phyloP scores from a whole-genome alignment of 2,888 invertebrate species.

The Augiades crinisus region DNA sequence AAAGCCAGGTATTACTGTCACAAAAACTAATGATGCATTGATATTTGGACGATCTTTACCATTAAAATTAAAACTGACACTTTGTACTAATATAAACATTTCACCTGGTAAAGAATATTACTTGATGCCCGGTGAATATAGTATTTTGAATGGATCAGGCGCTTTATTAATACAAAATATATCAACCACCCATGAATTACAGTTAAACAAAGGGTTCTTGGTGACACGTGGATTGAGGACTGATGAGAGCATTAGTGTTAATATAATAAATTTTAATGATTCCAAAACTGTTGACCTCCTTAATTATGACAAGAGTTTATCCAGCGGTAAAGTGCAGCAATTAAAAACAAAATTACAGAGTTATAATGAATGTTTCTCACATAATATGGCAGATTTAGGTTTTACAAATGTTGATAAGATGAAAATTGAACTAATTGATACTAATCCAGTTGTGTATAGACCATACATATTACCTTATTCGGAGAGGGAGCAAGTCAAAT shows the following conservation, averaged over 20 bases:
- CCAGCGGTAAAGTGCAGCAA: too few species aligned
- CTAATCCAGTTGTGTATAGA: conserved; percentile 30
- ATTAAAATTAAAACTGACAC: not conserved
- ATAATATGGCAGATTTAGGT: too few species aligned
- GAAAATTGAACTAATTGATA: too few species aligned
- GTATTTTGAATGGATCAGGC: not conserved
- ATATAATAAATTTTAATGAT: too few species aligned
- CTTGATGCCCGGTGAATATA: not conserved
- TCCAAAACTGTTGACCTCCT: too few species aligned
- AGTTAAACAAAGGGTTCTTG: not conserved
- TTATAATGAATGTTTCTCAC: too few species aligned
- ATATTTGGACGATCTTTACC: not conserved
- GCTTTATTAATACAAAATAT: not conserved
- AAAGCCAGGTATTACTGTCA: not conserved
- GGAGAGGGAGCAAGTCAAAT: conserved; percentile 15
- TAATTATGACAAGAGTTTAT: too few species aligned
- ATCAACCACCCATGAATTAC: not conserved
- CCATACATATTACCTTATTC: conserved; percentile 29
- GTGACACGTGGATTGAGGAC: not conserved
- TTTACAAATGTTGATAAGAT: too few species aligned
- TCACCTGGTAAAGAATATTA: not conserved
- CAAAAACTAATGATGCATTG: not conserved
- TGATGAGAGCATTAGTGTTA: not conserved
- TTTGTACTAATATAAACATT: not conserved
- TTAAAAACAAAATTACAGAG: too few species aligned